A percentile compares a stretch with the other conserved stretches of the same genome.
phyloP scores from a whole-genome alignment of 2,797 vertebrate genomes.

The Meda fulgida region DNA sequence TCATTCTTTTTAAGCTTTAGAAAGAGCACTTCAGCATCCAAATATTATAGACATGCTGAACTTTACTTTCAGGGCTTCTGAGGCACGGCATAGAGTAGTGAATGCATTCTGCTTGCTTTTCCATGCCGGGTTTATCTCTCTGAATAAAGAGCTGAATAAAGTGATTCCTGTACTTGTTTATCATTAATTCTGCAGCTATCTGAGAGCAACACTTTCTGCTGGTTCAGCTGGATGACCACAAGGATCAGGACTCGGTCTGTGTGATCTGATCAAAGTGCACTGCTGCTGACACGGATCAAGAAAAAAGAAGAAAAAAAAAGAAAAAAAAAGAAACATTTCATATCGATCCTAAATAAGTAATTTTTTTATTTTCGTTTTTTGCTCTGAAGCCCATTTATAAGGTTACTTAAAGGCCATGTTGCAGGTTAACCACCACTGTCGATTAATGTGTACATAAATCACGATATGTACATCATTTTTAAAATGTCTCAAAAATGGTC shows the following conservation, averaged over 20 bases:
- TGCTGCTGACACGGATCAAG: neutral
- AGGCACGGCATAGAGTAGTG: constrained; percentile 51
- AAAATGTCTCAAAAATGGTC: no score
- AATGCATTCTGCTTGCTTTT: constrained; percentile 67
- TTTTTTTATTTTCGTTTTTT: neutral
- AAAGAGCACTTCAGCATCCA: neutral
- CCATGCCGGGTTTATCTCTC: constrained; percentile 62
- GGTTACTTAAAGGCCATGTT: no score
- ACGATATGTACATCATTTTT: no score
- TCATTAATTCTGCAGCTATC: constrained; percentile 30
- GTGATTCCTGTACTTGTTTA: constrained; percentile 52
- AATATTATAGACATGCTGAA: neutral
- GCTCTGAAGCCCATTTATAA: neutral
- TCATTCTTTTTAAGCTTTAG: neutral
- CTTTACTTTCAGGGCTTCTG: neutral
- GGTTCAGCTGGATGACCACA: constrained; percentile 13
- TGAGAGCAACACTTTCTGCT: constrained; percentile 14
- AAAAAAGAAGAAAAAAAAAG: neutral
- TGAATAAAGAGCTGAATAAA: constrained; percentile 58
- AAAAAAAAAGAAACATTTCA: neutral
- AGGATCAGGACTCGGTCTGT: neutral
- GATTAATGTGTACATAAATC: no score
- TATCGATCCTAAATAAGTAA: neutral
- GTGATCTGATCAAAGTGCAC: neutral
- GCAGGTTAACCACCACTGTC: no score